These are phyloP conservation scores for Herpetotheres cachinnans DNA, from an alignment of 2,113 vertebrate genomes.

Conservation along the genomic window DNA sequence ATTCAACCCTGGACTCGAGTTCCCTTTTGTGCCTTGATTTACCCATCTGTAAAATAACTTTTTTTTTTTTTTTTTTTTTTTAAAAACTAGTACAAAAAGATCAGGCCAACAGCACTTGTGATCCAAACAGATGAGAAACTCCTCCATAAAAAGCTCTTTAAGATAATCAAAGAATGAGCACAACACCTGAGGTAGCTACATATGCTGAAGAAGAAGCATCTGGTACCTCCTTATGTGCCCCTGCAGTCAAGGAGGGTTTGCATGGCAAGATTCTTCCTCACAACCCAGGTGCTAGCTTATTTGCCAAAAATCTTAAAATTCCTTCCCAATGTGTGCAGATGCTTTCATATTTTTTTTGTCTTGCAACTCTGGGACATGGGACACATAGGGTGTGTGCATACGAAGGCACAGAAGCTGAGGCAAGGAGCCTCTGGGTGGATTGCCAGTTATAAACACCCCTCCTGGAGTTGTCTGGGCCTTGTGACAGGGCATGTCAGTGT, in stretches of 20 bases:
- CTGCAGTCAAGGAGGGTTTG: neutral
- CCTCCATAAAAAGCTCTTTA: neutral
- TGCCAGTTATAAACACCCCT: neutral
- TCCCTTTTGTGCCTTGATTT: neutral
- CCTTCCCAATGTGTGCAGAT: neutral
- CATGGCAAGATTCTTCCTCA: neutral
- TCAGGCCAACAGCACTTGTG: neutral
- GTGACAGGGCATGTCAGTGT: neutral
- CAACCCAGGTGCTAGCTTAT: neutral
- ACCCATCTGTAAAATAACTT: neutral
- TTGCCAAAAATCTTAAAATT: neutral
- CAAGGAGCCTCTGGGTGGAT: neutral
- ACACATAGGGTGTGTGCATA: fast-evolving
- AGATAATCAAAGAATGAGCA: neutral
- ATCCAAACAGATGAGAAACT: neutral
- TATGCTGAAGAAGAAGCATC: neutral
- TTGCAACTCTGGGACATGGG: neutral
- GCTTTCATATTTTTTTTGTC: neutral
- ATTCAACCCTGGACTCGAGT: neutral
- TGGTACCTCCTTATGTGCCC: neutral
- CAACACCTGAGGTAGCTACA: neutral
- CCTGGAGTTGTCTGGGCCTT: neutral
- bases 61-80: neutral
- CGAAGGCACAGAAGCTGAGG: neutral
- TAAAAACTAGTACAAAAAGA: neutral